Conservation (phyloP, 2,888 invertebrate genomes). For the Zygaena filipendulae region DNA sequence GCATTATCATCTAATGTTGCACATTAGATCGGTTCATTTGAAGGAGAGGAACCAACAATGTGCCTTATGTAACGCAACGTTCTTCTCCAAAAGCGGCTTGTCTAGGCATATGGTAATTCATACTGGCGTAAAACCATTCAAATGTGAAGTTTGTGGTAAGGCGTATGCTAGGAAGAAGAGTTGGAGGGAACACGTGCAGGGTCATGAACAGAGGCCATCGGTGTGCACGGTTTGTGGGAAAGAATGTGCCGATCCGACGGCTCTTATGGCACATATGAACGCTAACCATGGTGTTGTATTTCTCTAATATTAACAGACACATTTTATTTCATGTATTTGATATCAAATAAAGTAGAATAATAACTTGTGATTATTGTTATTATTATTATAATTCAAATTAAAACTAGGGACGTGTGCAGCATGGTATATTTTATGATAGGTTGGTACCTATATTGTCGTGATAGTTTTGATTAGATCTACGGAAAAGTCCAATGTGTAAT, state of each 20-base stretch:
- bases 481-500: slow-evolving; percentile 16
- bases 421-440: too few species aligned
- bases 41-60: slow-evolving; percentile 49
- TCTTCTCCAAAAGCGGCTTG: slow-evolving; percentile 45
- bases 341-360: too few species aligned
- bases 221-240: slow-evolving; percentile 28
- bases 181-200: slow-evolving; percentile 32
- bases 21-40: slow-evolving; percentile 42
- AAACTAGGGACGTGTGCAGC: too few species aligned
- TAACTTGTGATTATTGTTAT: too few species aligned
- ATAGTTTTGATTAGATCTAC: too few species aligned
- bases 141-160: slow-evolving; percentile 55
- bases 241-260: slow-evolving; percentile 23
- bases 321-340: background rate
- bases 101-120: slow-evolving; percentile 61
- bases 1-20: slow-evolving; percentile 39
- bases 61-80: slow-evolving; percentile 35
- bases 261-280: slow-evolving; percentile 25
- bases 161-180: slow-evolving; percentile 42
- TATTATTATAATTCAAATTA: too few species aligned
- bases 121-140: slow-evolving; percentile 56
- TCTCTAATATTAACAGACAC: slow-evolving; percentile 14
- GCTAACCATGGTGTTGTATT: slow-evolving; percentile 18
- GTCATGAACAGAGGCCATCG: slow-evolving; percentile 24
- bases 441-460: too few species aligned